Percentiles rank a stretch among this genome's conserved stretches.
Conservation (phyloP, 2,888 invertebrate species). For the Ormyrus rosae region DNA sequence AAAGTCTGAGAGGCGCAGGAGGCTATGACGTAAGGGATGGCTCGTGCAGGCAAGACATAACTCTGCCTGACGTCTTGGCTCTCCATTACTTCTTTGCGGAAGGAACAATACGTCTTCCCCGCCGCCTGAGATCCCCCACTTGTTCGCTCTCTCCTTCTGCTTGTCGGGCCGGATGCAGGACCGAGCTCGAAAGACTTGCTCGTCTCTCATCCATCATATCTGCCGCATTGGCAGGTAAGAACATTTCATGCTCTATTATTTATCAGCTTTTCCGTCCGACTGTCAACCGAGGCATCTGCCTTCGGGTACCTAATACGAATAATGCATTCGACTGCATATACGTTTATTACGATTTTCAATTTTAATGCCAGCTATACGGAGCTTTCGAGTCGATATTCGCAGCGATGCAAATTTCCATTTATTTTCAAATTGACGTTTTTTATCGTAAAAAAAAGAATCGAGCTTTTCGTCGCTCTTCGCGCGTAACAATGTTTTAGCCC, state of each 20-base stretch:
- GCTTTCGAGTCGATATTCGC: background rate
- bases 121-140: background rate
- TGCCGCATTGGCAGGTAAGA: conserved; percentile 64
- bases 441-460: too few relatives aligned
- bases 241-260: conserved; percentile 66
- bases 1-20: conserved; percentile 44
- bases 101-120: conserved; percentile 66
- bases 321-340: conserved; percentile 6
- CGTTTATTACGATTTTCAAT: conserved; percentile 10
- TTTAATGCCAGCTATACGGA: background rate
- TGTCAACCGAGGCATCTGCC: conserved; percentile 30
- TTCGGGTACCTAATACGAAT: conserved; percentile 7
- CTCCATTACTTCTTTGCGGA: conserved; percentile 67
- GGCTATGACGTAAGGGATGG: conserved; percentile 61
- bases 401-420: too few relatives aligned
- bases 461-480: too few relatives aligned
- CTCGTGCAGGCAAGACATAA: conserved; percentile 65
- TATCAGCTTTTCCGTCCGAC: conserved; percentile 51
- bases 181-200: conserved; percentile 9
- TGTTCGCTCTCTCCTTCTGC: background rate
- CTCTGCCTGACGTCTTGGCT: conserved; percentile 68
- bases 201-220: conserved; percentile 65
- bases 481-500: too few relatives aligned
- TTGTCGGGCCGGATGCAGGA: background rate
- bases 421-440: too few relatives aligned